Evolutionary conservation across 2,113 vertebrate species (phyloP).

Genomic region (Cygnus buccinator): DNA sequence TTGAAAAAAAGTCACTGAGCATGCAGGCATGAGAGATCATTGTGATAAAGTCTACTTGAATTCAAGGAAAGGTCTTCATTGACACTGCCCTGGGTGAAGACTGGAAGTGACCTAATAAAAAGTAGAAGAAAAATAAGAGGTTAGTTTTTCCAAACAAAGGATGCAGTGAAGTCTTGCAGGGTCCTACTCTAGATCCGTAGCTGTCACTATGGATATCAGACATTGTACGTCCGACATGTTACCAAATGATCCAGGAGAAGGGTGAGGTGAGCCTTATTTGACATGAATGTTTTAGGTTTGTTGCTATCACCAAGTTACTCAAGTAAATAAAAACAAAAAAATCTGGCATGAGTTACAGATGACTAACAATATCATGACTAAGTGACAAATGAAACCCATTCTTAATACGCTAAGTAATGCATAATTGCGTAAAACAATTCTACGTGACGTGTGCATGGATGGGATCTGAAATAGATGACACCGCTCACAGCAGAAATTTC

Average conservation of each 20-base stretch:
- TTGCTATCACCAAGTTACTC: background rate
- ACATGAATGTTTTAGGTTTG: background rate
- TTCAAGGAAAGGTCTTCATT: background rate
- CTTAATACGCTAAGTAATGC: background rate
- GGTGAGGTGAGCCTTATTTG: background rate
- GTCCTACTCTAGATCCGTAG: background rate
- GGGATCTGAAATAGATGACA: background rate
- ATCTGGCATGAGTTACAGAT: background rate
- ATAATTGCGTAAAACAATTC: background rate
- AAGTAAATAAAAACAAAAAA: background rate
- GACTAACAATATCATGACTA: background rate
- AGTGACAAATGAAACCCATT: background rate
- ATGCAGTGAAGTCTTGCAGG: background rate
- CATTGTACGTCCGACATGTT: background rate
- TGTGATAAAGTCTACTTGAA: background rate
- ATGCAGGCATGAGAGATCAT: background rate
- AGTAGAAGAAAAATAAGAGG: background rate
- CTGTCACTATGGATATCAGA: background rate
- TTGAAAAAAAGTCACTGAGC: background rate
- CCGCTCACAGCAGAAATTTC: accelerated
- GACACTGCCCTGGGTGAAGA: background rate
- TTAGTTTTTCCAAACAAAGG: background rate
- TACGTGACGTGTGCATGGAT: accelerated
- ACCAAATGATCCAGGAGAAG: background rate
- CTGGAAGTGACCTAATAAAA: background rate